Conservation (phyloP, 2,797 vertebrate genomes). For the Prunella strophiata region DNA sequence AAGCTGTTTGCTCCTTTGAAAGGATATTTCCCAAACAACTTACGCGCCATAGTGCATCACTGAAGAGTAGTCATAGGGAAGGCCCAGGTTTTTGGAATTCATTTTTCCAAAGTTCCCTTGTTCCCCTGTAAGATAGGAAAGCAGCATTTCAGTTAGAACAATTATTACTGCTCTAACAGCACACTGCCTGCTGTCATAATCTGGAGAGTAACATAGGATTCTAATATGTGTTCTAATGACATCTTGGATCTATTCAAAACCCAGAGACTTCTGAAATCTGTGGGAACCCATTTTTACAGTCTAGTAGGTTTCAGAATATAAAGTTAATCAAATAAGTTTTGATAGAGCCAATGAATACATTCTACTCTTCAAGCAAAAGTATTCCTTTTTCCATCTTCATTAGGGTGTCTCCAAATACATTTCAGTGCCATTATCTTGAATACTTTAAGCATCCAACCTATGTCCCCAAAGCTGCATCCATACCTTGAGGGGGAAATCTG, state of each 20-base stretch:
- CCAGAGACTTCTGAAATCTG: neutral
- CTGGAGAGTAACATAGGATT: neutral
- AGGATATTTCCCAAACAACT: conserved; percentile 19
- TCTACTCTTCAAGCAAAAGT: neutral
- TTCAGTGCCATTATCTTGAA: neutral
- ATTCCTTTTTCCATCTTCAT: neutral
- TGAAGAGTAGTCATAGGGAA: conserved; percentile 87
- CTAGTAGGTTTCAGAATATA: neutral
- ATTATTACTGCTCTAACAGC: neutral
- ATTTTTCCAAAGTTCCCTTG: conserved; percentile 86
- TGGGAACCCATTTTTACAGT: neutral
- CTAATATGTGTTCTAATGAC: neutral
- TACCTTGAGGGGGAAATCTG: neutral
- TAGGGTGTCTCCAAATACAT: neutral
- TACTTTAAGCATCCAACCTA: neutral
- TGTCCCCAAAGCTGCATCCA: neutral
- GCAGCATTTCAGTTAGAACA: neutral
- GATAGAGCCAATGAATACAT: neutral
- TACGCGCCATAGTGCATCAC: conserved; percentile 92
- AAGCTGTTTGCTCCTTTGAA: neutral
- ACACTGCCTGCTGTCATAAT: neutral
- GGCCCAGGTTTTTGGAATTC: conserved; percentile 81
- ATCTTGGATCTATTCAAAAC: neutral
- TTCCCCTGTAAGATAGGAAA: conserved; percentile 55
- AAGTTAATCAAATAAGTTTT: neutral